Evolutionary conservation across 2,888 invertebrate species (phyloP).

Genomic region (Prostheceraeus crozeri): DNA sequence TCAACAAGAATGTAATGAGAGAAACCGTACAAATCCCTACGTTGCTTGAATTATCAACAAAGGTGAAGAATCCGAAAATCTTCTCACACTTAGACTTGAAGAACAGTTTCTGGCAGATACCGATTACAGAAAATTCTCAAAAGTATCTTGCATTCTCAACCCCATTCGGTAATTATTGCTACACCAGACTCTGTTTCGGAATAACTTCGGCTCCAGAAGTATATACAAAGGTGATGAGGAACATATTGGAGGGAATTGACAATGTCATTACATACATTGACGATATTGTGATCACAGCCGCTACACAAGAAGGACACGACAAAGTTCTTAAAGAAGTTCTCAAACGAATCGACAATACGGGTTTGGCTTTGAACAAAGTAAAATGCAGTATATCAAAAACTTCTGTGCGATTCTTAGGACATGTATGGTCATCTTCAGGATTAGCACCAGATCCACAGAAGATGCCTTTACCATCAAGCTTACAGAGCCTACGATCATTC

Average conservation of each 20-base stretch:
- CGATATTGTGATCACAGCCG: background rate
- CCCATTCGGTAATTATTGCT: slow-evolving; percentile 9
- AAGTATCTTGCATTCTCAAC: slow-evolving; percentile 19
- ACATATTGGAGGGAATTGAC: slow-evolving; percentile 13
- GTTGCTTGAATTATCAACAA: background rate
- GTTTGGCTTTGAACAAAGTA: slow-evolving; percentile 5
- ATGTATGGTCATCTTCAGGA: slow-evolving; percentile 18
- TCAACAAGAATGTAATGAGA: background rate
- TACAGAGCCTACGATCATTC: slow-evolving; percentile 10
- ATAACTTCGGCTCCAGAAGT: slow-evolving; percentile 2
- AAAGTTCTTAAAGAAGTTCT: slow-evolving; percentile 11
- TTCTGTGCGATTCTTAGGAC: background rate
- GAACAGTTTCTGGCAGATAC: slow-evolving; percentile 13
- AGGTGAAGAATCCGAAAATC: background rate
- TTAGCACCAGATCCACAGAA: slow-evolving; percentile 21
- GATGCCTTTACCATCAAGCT: slow-evolving; percentile 5
- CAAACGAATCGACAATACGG: background rate
- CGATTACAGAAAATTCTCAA: background rate
- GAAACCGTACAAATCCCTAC: slow-evolving; percentile 13
- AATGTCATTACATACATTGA: slow-evolving; percentile 3
- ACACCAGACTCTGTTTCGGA: background rate
- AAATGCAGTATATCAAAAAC: background rate
- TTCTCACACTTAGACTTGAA: slow-evolving; percentile 8
- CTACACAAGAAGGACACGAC: background rate
- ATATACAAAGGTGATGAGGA: background rate